A percentile compares a stretch with the other conserved stretches of the same genome.
These are phyloP conservation scores for Neoaliturus tenellus DNA, from an alignment of 2,888 invertebrate genomes.

Conservation along the genomic window DNA sequence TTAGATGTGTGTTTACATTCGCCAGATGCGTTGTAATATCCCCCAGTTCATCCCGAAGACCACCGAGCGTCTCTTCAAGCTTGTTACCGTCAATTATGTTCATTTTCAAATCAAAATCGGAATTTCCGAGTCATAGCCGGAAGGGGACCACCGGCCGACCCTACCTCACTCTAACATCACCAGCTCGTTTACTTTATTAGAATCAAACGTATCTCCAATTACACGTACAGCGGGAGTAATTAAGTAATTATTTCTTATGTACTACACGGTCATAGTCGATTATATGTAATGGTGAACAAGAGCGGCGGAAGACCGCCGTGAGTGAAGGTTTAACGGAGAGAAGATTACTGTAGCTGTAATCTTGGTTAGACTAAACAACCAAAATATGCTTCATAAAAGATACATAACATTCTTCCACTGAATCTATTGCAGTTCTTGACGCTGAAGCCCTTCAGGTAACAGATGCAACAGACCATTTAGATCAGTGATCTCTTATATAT, in stretches of 20 bases:
- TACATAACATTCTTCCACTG: too few species aligned
- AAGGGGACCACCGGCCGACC: not conserved
- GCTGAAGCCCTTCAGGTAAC: too few species aligned
- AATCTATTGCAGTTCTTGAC: too few species aligned
- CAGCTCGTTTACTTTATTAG: constrained; percentile 1
- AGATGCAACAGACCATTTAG: too few species aligned
- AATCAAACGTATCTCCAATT: not conserved
- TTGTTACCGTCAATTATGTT: not conserved
- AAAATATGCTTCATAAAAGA: too few species aligned
- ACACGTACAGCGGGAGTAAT: not conserved
- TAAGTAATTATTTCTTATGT: not conserved
- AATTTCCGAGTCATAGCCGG: not conserved
- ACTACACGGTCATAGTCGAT: not conserved
- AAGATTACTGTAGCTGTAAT: not conserved
- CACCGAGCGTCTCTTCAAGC: not conserved
- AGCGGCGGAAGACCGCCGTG: not conserved
- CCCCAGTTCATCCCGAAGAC: not conserved
- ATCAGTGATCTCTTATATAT: too few species aligned
- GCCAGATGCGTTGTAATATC: too few species aligned
- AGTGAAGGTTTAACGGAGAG: too few species aligned
- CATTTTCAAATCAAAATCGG: not conserved
- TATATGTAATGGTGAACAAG: not conserved
- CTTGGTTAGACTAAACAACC: too few species aligned
- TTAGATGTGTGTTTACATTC: too few species aligned
- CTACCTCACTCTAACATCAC: not conserved